Conservation (phyloP, 2,888 invertebrate genomes). For the Cyaniris semiargus region DNA sequence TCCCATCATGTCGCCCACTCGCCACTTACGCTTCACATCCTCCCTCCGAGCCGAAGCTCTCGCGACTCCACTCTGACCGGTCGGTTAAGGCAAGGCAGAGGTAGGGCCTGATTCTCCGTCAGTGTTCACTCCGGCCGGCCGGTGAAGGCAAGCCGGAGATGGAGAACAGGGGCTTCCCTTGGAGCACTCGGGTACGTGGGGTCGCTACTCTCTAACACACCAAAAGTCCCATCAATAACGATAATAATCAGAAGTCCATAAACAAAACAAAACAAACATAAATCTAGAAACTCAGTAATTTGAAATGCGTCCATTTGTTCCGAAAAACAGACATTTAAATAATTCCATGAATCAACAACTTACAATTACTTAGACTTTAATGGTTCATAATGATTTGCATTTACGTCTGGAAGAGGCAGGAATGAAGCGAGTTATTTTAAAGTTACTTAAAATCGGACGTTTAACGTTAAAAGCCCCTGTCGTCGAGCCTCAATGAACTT, state of each 20-base stretch:
- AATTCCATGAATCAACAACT: conserved; percentile 33
- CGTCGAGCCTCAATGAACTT: conserved; percentile 30
- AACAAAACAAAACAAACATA: conserved; percentile 24
- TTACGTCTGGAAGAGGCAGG: conserved; percentile 25
- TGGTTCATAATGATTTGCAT: conserved; percentile 32
- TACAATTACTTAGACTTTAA: conserved; percentile 31
- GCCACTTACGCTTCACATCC: too few species aligned
- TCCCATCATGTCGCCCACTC: too few species aligned
- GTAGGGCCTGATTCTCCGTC: too few species aligned
- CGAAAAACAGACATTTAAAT: conserved; percentile 30
- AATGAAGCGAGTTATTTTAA: conserved; percentile 32
- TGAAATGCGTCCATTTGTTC: conserved; percentile 22
- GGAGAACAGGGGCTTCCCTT: too few species aligned
- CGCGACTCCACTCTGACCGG: too few species aligned
- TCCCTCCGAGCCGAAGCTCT: too few species aligned
- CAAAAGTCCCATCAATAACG: conserved; percentile 3
- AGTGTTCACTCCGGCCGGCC: too few species aligned
- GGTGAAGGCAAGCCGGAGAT: too few species aligned
- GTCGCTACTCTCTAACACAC: too few species aligned
- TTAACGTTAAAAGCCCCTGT: conserved; percentile 34
- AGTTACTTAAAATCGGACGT: conserved; percentile 34
- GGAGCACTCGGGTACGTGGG: too few species aligned
- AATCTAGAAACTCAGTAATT: conserved; percentile 23
- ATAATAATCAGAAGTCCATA: background rate
- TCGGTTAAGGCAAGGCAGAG: too few species aligned